A percentile compares a stretch with the other conserved stretches of the same genome.
Evolutionary conservation across 2,888 invertebrate genomes (phyloP).

Genomic region (Heliconius ismenius): DNA sequence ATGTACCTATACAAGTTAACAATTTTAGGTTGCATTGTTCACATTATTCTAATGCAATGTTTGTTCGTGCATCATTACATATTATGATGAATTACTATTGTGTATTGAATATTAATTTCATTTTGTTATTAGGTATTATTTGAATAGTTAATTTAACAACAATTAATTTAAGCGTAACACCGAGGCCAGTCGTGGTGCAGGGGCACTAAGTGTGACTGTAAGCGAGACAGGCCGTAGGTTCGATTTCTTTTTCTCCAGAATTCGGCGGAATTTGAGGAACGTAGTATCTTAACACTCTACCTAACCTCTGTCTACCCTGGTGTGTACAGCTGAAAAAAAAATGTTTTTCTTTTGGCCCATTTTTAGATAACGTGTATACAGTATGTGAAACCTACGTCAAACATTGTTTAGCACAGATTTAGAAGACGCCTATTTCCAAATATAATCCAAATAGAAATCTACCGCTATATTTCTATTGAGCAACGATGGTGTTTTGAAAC

Average conservation of each 20-base stretch:
- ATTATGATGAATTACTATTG: conserved; percentile 13
- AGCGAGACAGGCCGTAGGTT: no score
- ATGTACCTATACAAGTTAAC: not conserved
- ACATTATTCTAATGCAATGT: not conserved
- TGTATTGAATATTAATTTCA: conserved; percentile 4
- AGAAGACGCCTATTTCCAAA: not conserved
- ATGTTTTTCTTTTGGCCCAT: no score
- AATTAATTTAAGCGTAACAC: not conserved
- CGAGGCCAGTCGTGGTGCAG: no score
- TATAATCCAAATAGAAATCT: not conserved
- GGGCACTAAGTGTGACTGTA: no score
- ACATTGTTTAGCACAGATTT: not conserved
- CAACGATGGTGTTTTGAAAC: no score
- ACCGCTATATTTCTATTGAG: no score
- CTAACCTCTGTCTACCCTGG: no score
- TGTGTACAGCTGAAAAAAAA: no score
- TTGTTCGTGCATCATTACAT: conserved; percentile 16
- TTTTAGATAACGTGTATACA: no score
- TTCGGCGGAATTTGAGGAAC: no score
- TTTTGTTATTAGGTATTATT: not conserved
- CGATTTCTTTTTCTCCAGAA: no score
- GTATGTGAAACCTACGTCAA: not conserved
- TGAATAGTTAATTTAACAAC: not conserved
- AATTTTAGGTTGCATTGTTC: conserved; percentile 10
- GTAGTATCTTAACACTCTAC: no score